phyloP scores from a whole-genome alignment of 2,888 invertebrate genomes.

The Sclerodermus sp. region DNA sequence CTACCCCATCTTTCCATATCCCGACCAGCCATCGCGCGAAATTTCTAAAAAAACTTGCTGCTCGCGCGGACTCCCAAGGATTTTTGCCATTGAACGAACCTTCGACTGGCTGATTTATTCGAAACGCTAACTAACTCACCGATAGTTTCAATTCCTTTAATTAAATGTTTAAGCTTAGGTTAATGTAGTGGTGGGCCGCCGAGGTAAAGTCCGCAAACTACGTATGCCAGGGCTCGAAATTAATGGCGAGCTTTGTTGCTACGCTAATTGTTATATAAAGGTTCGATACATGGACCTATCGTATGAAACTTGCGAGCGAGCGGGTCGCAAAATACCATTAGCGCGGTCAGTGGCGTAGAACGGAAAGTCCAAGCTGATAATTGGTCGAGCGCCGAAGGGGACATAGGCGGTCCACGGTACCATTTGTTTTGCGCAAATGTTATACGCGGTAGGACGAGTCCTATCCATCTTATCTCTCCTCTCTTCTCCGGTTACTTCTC shows the following conservation, averaged over 20 bases:
- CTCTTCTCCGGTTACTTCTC: slow-evolving; percentile 21
- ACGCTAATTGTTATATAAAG: background rate
- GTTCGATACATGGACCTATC: background rate
- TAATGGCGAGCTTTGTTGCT: background rate
- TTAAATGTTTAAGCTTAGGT: too few relatives aligned
- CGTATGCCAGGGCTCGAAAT: too few relatives aligned
- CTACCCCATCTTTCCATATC: too few relatives aligned
- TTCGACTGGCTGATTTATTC: too few relatives aligned
- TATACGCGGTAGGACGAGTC: slow-evolving; percentile 31
- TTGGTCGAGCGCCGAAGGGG: slow-evolving; percentile 31
- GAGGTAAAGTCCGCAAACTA: too few relatives aligned
- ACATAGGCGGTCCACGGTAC: slow-evolving; percentile 34
- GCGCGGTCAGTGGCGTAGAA: slow-evolving; percentile 34
- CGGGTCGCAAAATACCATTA: slow-evolving; percentile 33
- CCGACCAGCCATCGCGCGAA: too few relatives aligned
- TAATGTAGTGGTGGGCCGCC: too few relatives aligned
- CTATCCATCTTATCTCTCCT: slow-evolving; percentile 33
- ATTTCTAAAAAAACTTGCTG: too few relatives aligned
- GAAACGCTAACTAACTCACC: too few relatives aligned
- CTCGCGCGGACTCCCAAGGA: too few relatives aligned
- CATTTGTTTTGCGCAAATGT: slow-evolving; percentile 32
- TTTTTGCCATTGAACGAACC: too few relatives aligned
- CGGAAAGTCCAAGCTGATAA: slow-evolving; percentile 28
- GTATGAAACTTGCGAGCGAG: background rate
- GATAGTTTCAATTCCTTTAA: too few relatives aligned